These are phyloP conservation scores for Drosophila littoralis DNA, from an alignment of 1,140 invertebrate species.

Conservation along the genomic window DNA sequence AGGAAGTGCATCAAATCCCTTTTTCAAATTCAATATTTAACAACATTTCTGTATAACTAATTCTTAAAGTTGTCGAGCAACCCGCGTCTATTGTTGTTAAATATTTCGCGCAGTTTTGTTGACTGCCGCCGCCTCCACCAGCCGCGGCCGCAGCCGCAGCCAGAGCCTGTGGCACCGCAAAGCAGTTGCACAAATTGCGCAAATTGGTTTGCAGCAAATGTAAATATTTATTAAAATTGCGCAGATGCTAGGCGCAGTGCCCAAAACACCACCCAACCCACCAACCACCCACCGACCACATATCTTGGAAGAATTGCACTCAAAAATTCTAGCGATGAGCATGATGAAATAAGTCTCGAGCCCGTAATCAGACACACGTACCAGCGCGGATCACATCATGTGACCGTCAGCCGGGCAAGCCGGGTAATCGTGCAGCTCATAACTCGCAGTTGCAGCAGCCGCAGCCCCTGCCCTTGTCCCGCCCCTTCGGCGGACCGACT, in stretches of 20 bases:
- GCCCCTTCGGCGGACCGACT: neutral
- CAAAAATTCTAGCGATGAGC: conserved; percentile 24
- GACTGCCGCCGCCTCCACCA: neutral
- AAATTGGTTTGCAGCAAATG: conserved; percentile 79
- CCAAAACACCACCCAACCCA: neutral
- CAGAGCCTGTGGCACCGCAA: conserved; percentile 19
- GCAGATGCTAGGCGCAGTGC: conserved; percentile 60
- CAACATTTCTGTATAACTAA: no score
- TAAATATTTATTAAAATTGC: conserved; percentile 82
- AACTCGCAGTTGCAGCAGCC: conserved; percentile 13
- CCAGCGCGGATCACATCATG: conserved; percentile 34
- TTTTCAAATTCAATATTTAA: no score
- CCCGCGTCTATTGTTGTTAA: conserved; percentile 37
- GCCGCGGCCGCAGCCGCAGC: no score
- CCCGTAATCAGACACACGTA: conserved; percentile 59
- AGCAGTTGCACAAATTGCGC: conserved; percentile 77
- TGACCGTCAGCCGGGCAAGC: conserved; percentile 26
- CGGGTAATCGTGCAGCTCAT: neutral
- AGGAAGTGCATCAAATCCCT: no score
- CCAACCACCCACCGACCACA: neutral
- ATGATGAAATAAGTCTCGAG: conserved; percentile 46
- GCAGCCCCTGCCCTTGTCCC: neutral
- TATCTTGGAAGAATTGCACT: conserved; percentile 46
- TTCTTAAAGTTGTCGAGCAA: neutral
- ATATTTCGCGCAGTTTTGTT: conserved; percentile 37